Evolutionary conservation across 37 sponge, comb jelly and placozoan genomes (phyloP).

Genomic region (Dysidea cf. avara): DNA sequence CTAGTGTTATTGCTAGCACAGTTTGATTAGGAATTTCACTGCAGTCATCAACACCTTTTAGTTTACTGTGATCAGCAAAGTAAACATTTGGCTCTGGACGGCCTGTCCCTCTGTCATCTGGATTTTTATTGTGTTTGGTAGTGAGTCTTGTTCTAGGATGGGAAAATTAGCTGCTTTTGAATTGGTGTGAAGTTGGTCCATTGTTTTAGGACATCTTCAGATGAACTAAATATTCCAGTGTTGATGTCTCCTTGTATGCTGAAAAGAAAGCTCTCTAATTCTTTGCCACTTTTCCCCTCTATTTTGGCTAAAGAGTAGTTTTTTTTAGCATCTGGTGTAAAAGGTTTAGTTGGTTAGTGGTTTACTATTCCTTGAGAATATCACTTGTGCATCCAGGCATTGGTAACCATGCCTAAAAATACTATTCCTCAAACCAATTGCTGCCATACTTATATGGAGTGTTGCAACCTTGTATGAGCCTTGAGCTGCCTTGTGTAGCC

Average conservation of each 20-base stretch:
- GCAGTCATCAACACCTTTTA: neutral
- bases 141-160: too few species aligned
- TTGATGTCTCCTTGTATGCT: neutral
- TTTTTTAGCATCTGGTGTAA: too few species aligned
- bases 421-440: slow-evolving; percentile 11
- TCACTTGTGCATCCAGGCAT: slow-evolving; percentile 27
- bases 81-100: too few species aligned
- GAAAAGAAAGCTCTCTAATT: neutral
- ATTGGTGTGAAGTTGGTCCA: neutral
- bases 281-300: neutral
- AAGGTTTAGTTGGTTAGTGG: too few species aligned
- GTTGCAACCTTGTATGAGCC: slow-evolving; percentile 16
- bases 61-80: neutral
- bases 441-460: neutral
- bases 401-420: slow-evolving; percentile 20
- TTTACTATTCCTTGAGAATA: too few species aligned
- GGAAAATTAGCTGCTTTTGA: neutral
- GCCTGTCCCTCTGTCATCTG: neutral
- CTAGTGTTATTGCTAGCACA: too few species aligned
- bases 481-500: slow-evolving; percentile 26
- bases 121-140: neutral
- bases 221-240: neutral
- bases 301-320: too few species aligned
- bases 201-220: neutral
- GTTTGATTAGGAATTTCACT: neutral